These are phyloP conservation scores for Callosobruchus maculatus DNA, from an alignment of 2,888 invertebrate genomes.

Conservation along the genomic window DNA sequence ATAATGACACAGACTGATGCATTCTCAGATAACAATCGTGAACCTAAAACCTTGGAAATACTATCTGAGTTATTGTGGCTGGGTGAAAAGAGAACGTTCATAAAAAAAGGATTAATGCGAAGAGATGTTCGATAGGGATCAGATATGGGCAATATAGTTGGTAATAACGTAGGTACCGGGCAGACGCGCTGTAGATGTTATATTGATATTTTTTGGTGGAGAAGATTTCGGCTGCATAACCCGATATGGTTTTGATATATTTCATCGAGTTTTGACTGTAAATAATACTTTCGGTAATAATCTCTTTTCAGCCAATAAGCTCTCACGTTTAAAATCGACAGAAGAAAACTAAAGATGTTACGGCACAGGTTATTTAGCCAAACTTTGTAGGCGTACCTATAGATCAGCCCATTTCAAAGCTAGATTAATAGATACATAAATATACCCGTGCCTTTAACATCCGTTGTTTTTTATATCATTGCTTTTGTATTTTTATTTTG, in stretches of 20 bases:
- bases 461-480: too few species aligned
- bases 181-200: not conserved
- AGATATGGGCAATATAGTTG: not conserved
- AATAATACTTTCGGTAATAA: not conserved
- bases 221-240: not conserved
- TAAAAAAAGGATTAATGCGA: constrained; percentile 11
- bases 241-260: not conserved
- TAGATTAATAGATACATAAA: too few species aligned
- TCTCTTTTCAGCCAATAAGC: not conserved
- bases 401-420: too few species aligned
- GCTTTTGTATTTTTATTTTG: too few species aligned
- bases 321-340: too few species aligned
- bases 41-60: constrained; percentile 15
- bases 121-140: not conserved
- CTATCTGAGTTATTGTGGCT: constrained; percentile 22
- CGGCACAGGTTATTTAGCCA: too few species aligned
- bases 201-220: not conserved
- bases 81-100: constrained; percentile 11
- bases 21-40: constrained; percentile 30
- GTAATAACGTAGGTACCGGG: not conserved
- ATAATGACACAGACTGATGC: constrained; percentile 42
- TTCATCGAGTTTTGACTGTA: not conserved
- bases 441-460: too few species aligned
- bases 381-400: too few species aligned
- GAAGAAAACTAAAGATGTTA: too few species aligned